Conservation (phyloP, 2,888 invertebrate genomes). For the Cremastinae sp. region DNA sequence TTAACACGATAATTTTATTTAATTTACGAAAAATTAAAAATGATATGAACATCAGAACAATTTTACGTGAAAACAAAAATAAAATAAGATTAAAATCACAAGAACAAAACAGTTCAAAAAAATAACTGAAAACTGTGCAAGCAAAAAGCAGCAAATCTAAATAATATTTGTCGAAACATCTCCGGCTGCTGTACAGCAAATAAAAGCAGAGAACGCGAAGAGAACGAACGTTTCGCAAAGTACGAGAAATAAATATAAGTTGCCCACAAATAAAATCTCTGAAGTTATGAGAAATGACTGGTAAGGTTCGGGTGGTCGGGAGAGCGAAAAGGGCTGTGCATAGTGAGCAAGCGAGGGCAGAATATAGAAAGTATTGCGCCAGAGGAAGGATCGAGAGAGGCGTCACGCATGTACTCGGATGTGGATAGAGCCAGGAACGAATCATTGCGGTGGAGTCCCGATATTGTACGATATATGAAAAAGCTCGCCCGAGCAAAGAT, state of each 20-base stretch:
- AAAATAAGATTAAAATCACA: too few species aligned
- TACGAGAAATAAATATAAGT: conserved; percentile 33
- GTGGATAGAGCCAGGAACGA: conserved; percentile 9
- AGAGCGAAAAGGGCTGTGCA: conserved; percentile 31
- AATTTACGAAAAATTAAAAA: too few species aligned
- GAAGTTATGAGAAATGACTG: conserved; percentile 49
- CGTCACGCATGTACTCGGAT: background rate
- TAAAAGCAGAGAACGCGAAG: conserved; percentile 12
- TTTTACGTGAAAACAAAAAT: too few species aligned
- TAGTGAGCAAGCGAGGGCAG: conserved; percentile 42
- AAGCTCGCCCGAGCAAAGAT: conserved; percentile 30
- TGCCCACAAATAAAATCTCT: conserved; percentile 48
- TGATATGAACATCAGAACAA: too few species aligned
- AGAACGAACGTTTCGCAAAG: conserved; percentile 16
- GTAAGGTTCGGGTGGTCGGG: conserved; percentile 9
- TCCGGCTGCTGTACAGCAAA: too few species aligned
- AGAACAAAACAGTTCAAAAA: too few species aligned
- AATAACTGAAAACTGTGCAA: too few species aligned
- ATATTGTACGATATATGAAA: conserved; percentile 56
- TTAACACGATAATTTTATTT: too few species aligned
- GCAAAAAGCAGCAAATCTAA: too few species aligned
- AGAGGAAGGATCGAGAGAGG: conserved; percentile 26
- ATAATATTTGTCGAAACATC: too few species aligned
- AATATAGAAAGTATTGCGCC: conserved; percentile 31
- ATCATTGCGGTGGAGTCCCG: conserved; percentile 47